phyloP scores from a whole-genome alignment of 2,888 invertebrate species.

The Mantis religiosa region DNA sequence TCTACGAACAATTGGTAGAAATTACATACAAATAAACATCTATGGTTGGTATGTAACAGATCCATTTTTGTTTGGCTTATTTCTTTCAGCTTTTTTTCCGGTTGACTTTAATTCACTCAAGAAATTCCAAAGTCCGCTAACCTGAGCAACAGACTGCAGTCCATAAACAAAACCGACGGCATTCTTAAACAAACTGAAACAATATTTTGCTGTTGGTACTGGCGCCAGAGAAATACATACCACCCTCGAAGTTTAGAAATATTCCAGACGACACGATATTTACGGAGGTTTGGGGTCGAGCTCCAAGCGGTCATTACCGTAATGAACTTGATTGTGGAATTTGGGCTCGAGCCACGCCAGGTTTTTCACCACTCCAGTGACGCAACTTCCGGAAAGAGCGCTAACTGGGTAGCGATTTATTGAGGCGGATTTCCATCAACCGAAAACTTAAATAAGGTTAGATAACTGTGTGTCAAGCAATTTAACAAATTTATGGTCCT shows the following conservation, averaged over 20 bases:
- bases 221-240: neutral
- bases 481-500: neutral
- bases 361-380: neutral
- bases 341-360: neutral
- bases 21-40: too few species aligned
- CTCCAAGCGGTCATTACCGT: neutral
- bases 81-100: too few species aligned
- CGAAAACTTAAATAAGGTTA: neutral
- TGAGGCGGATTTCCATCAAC: neutral
- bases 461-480: neutral
- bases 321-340: neutral
- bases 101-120: too few species aligned
- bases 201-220: neutral
- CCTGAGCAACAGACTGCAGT: neutral
- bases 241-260: neutral
- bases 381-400: neutral
- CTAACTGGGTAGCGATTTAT: neutral
- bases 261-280: neutral
- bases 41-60: too few species aligned
- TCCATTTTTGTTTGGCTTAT: too few species aligned
- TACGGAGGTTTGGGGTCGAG: neutral
- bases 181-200: neutral
- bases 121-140: too few species aligned
- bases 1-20: too few species aligned
- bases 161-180: neutral